phyloP scores from a whole-genome alignment of 2,797 vertebrate species.

The Odontamblyopus lacepedii region DNA sequence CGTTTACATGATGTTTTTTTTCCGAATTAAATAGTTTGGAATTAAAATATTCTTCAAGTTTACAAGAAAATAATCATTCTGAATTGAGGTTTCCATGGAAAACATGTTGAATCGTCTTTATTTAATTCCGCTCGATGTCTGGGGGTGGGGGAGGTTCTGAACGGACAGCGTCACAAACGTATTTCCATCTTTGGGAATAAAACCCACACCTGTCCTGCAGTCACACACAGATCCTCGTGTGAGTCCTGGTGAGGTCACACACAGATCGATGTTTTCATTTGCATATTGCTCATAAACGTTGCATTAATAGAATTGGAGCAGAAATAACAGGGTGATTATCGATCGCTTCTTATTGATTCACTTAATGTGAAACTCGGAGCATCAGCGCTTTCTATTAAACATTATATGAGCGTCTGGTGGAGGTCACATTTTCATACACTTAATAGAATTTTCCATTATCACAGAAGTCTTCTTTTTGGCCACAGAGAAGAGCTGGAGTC shows the following conservation, averaged over 20 bases:
- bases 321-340: background rate
- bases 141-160: too few species aligned
- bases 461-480: background rate
- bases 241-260: background rate
- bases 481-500: background rate
- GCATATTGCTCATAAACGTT: slow-evolving; percentile 1
- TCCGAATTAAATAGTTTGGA: too few species aligned
- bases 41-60: too few species aligned
- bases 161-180: too few species aligned
- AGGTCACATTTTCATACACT: background rate
- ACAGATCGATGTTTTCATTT: background rate
- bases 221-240: too few species aligned
- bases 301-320: slow-evolving; percentile 4
- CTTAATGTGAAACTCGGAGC: background rate
- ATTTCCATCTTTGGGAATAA: too few species aligned
- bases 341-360: slow-evolving; percentile 1
- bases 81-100: too few species aligned
- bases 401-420: background rate
- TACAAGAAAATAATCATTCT: too few species aligned
- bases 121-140: too few species aligned
- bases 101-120: too few species aligned
- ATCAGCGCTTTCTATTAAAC: background rate
- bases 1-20: too few species aligned
- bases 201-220: too few species aligned
- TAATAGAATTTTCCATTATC: background rate